phyloP scores from a whole-genome alignment of 2,797 vertebrate genomes.

The Sebastes nivosus region DNA sequence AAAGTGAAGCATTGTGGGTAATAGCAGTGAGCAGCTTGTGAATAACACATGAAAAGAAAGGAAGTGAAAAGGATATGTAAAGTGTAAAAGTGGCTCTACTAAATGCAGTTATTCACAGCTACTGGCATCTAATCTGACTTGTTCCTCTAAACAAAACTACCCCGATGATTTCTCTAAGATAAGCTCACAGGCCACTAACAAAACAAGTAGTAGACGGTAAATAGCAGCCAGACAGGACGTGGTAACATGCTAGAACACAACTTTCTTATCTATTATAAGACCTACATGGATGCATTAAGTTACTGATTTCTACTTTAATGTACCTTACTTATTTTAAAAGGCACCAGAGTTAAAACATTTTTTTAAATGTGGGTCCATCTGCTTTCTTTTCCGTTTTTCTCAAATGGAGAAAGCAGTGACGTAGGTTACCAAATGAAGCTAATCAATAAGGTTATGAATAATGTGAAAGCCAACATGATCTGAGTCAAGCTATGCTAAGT shows the following conservation, averaged over 20 bases:
- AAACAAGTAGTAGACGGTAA: background rate
- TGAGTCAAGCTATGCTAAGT: too few species aligned
- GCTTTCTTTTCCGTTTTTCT: too few species aligned
- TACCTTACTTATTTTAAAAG: background rate
- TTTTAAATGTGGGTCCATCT: too few species aligned
- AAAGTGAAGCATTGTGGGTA: background rate
- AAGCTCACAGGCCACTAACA: background rate
- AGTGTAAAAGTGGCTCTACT: background rate
- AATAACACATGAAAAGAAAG: background rate
- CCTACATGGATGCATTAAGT: background rate
- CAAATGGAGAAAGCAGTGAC: too few species aligned
- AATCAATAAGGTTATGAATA: too few species aligned
- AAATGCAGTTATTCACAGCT: background rate
- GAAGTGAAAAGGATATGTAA: background rate
- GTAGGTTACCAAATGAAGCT: too few species aligned
- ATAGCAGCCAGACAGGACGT: too few species aligned
- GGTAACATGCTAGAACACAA: background rate
- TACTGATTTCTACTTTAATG: background rate
- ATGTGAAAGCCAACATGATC: accelerated
- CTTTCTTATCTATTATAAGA: background rate
- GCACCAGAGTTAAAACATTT: too few species aligned
- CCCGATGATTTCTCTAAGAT: background rate
- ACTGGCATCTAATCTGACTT: background rate
- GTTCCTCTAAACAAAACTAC: background rate
- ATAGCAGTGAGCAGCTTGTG: background rate